Conservation (phyloP, 2,888 invertebrate genomes). For the Ditula angustiorana region DNA sequence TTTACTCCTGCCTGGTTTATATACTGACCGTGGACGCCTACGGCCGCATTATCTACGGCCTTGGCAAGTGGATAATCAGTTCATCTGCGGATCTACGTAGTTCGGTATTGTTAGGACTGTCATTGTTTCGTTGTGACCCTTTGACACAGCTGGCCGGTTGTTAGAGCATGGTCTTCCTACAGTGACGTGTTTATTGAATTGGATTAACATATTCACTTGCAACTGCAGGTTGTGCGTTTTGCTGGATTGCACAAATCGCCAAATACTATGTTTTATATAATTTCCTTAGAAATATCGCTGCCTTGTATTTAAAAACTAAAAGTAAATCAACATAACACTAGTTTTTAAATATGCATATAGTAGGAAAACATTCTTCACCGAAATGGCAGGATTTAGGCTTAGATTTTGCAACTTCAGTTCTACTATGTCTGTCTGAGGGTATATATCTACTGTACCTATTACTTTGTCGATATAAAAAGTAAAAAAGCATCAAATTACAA, state of each 20-base stretch:
- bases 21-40: conserved; percentile 77
- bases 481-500: background rate
- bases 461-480: background rate
- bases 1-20: conserved; percentile 70
- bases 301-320: too few species aligned
- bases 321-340: too few species aligned
- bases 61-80: conserved; percentile 69
- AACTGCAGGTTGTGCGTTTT: too few species aligned
- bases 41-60: conserved; percentile 70
- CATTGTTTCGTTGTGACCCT: conserved; percentile 31
- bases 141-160: conserved; percentile 22
- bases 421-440: too few species aligned
- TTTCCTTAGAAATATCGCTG: too few species aligned
- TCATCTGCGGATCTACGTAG: conserved; percentile 47
- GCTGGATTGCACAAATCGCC: too few species aligned
- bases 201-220: background rate
- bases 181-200: background rate
- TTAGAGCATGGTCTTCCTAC: background rate
- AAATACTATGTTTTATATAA: too few species aligned
- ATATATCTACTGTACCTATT: too few species aligned
- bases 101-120: conserved; percentile 35
- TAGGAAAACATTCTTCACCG: too few species aligned
- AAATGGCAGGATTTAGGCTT: too few species aligned
- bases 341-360: too few species aligned
- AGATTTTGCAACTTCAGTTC: too few species aligned